These are phyloP conservation scores for Eudasyphora cyanicolor DNA, from an alignment of 2,888 invertebrate genomes.

Conservation along the genomic window DNA sequence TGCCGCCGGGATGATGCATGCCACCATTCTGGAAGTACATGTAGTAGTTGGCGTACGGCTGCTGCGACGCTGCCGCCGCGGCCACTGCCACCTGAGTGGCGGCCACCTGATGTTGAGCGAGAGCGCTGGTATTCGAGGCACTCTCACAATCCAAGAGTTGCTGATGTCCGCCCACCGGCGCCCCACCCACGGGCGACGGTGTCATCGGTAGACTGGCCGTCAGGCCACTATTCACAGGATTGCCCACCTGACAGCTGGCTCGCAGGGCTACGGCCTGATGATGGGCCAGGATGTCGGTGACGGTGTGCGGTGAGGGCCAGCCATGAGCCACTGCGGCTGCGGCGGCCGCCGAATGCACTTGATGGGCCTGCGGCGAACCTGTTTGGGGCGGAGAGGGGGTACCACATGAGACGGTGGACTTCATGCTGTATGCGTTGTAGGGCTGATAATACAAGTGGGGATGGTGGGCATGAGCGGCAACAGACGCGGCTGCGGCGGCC, in stretches of 20 bases:
- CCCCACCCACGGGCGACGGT: conserved; percentile 73
- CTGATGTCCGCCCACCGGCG: conserved; percentile 67
- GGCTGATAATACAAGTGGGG: conserved; percentile 83
- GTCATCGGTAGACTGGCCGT: conserved; percentile 69
- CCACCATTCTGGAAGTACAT: conserved; percentile 80
- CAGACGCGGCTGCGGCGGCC: conserved; percentile 67
- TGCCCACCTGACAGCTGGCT: conserved; percentile 77
- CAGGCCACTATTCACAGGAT: conserved; percentile 69
- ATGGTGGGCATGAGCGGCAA: conserved; percentile 80
- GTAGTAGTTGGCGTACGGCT: conserved; percentile 79
- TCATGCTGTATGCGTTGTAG: conserved; percentile 80
- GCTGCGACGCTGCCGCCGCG: conserved; percentile 71
- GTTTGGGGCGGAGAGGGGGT: conserved; percentile 79
- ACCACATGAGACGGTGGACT: conserved; percentile 76
- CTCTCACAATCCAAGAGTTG: conserved; percentile 75
- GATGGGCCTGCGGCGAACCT: conserved; percentile 71
- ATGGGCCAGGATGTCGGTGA: conserved; percentile 82
- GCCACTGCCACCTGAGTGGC: conserved; percentile 69
- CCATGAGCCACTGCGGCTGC: conserved; percentile 75
- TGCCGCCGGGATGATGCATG: conserved; percentile 78
- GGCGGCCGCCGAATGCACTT: conserved; percentile 73
- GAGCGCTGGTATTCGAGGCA: conserved; percentile 64
- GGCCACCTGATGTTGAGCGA: conserved; percentile 66
- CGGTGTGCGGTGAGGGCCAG: conserved; percentile 82
- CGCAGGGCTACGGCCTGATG: conserved; percentile 79